Conservation (phyloP, 1,140 invertebrate species). For the Aphelenchoides avenae region DNA sequence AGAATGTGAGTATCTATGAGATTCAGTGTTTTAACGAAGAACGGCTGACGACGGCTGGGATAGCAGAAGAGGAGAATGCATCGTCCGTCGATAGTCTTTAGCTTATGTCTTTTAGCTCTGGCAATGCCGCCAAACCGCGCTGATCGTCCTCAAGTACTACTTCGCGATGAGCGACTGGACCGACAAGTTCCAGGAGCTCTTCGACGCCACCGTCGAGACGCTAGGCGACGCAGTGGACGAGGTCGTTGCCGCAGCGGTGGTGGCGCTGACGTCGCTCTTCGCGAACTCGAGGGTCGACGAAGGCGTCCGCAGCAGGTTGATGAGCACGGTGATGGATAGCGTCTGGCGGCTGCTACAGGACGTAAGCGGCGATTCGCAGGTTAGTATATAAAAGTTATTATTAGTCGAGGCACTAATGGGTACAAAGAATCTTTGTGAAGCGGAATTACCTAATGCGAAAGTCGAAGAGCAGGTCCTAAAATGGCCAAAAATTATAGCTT, state of each 20-base stretch:
- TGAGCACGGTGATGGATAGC: conserved; percentile 27
- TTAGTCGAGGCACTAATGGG: too few relatives aligned
- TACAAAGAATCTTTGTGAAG: too few relatives aligned
- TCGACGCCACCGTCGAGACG: conserved; percentile 11
- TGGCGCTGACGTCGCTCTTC: conserved; percentile 34
- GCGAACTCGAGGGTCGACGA: conserved; percentile 21
- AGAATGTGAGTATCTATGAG: conserved; percentile 14
- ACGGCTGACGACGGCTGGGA: too few relatives aligned
- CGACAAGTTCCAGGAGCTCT: conserved; percentile 16
- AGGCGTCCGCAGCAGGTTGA: conserved; percentile 12
- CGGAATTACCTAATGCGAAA: too few relatives aligned
- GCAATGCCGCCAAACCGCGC: conserved; percentile 43
- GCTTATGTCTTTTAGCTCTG: conserved; percentile 23
- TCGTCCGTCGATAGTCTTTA: too few relatives aligned
- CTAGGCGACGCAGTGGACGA: conserved; percentile 32
- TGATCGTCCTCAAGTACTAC: conserved; percentile 34
- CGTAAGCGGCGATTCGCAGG: conserved; percentile 12
- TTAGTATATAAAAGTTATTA: neutral
- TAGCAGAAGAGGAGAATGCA: too few relatives aligned
- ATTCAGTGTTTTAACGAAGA: neutral
- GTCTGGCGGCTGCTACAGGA: conserved; percentile 34
- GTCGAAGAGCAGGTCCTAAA: too few relatives aligned
- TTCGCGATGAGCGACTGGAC: conserved; percentile 14
- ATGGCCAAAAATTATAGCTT: too few relatives aligned
- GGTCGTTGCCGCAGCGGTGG: conserved; percentile 24